Evolutionary conservation across 1,140 invertebrate species (phyloP), one percentile per base, ranked within the genome.

Genomic region (Pollicipes pollicipes): DNA sequence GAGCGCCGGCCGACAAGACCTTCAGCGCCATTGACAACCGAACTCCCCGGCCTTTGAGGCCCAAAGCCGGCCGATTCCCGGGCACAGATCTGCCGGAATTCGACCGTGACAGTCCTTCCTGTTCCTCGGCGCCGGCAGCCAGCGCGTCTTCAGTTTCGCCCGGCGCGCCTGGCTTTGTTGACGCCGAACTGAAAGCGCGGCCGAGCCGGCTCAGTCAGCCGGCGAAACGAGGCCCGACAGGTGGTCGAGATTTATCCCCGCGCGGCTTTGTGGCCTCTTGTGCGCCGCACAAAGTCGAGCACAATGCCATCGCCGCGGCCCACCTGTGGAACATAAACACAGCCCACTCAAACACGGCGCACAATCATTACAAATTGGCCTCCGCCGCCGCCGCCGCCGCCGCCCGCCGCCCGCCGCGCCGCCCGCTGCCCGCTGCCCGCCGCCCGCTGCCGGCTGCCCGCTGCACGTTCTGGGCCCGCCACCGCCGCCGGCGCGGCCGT

Each of bases 241-340:
- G 69, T 73, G 68, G n/a, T 37, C 63, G 27, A 70, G 69, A 58
- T 58, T 58, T 58, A 58, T 58, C 45, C 45, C 13, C 13, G 45
- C 45, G 10, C 45, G n/a, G 45, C 45, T 58, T 58, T 58, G 45
- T 58, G 45, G 45, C 45, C 45, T 58, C 13, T 58, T 58, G 45
- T 58, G 45, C 45, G 45, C 6, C 13, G 13, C 45, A 58, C 45
- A 58, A 58, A 58, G 45, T 58, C 45, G 45, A 58, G 13, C 45
- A 58, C 45, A 58, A 58, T 58, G 45, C 45, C 45, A 21, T 2
- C 10, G 45, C 45, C 13, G 17, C 45, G 45, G 45, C 45, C 45
- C 45, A 58, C 45, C 45, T 58, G 45, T 6, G 45, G 45, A 58
- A 58, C 45, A 58, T 58, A 58, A 58, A 58, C 45, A 58, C 45